Evolutionary conservation across 2,797 vertebrate species (phyloP).

Genomic region (Rhinogobio ventralis): DNA sequence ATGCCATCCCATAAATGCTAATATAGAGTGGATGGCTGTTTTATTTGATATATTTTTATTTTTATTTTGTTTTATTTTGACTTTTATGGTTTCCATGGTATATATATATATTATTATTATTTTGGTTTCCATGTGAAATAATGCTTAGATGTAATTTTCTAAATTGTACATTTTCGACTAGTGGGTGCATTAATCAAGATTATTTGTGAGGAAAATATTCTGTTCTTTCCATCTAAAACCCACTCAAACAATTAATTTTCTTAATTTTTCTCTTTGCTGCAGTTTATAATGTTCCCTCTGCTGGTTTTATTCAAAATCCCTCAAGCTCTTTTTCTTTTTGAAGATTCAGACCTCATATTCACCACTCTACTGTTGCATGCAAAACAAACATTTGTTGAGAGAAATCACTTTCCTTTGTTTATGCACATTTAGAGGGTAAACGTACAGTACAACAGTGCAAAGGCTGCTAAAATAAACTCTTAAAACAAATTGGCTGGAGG

Average conservation of each 20-base stretch:
- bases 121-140: neutral
- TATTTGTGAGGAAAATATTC: neutral
- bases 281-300: conserved; percentile 29
- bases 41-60: neutral
- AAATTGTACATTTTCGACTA: neutral
- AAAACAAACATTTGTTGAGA: conserved; percentile 36
- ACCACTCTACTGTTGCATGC: conserved; percentile 7
- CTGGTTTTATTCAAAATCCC: conserved; percentile 29
- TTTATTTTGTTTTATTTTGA: too few relatives aligned
- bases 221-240: neutral
- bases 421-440: conserved; percentile 2
- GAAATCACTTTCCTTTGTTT: conserved; percentile 9
- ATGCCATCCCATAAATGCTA: conserved; percentile 8
- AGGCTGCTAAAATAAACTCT: neutral
- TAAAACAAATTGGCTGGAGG: conserved; percentile 4
- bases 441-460: neutral
- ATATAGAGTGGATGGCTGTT: neutral
- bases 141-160: neutral
- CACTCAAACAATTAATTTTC: neutral
- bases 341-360: conserved; percentile 30
- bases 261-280: conserved; percentile 22
- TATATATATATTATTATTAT: too few relatives aligned
- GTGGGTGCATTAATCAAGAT: neutral
- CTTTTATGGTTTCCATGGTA: neutral
- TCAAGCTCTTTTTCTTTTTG: conserved; percentile 25